Evolutionary conservation across 2,113 vertebrate genomes (phyloP), one percentile per base, ranked within the genome.

Genomic region (Pandion haliaetus): DNA sequence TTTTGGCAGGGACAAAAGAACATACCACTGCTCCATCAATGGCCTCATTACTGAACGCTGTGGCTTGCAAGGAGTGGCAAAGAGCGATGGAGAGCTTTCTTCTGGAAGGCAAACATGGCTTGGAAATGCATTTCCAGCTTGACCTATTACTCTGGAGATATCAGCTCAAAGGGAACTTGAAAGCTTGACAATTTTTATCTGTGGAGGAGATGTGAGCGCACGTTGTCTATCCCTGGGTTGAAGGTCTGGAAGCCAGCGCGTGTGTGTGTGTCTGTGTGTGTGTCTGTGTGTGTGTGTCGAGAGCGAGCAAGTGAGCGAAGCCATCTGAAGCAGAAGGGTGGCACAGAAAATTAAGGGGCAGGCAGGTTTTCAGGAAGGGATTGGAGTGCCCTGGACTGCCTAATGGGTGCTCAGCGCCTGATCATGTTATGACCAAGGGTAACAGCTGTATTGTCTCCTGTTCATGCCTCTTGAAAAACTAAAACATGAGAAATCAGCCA

Each of bases 1-100:
- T 81, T 86, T 93, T 97, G 97, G 96, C 95, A 97, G 83, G 65
- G 62, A 83, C 49, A 29, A 36, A 70, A 86, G 94, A 86, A 93
- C 95, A 85, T 78, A 71, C 54, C 86, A 26, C 36, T 63, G 78
- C 71, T 96, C 86, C 85, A 63, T 82, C 91, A 89, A 25, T 90
- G 91, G 95, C 95, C 91, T 94, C 81, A 10, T 95, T 93, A 59
- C 83, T 12, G 79, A 73, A 9, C 14, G 7, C 86, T 47, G 18
- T 3, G 79, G 66, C 63, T 84, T 17, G 2, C 66, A 19, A 72
- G 93, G 58, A 88, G 77, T 3, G 0, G 42, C 52, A 6, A 38
- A 36, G 29, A 76, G 49, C 0, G 0, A 54, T 32, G 79, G 58
- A 70, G 73, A 92, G 47, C 62, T 95, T 92, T 47, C 77, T 71